These are phyloP conservation scores for Sphaeramia orbicularis DNA, from an alignment of 2,797 vertebrate genomes.

Conservation along the genomic window DNA sequence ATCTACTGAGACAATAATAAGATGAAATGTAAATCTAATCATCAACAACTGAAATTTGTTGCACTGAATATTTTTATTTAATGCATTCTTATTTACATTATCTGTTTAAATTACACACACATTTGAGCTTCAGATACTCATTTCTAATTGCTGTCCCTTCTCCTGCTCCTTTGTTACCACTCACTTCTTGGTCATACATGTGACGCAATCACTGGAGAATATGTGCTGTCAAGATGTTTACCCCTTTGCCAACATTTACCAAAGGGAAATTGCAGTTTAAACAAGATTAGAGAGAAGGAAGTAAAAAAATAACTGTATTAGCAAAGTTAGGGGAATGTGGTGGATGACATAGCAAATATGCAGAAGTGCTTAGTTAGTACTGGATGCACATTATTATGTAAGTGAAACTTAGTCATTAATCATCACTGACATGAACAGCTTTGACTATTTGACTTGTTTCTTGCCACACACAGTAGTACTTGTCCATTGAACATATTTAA, in stretches of 20 bases:
- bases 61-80: slow-evolving; percentile 7
- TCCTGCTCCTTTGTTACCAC: slow-evolving; percentile 21
- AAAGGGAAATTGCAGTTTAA: slow-evolving; percentile 56
- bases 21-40: too few relatives aligned
- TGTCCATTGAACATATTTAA: slow-evolving; percentile 3
- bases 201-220: slow-evolving; percentile 16
- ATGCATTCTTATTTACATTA: slow-evolving; percentile 17
- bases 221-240: slow-evolving; percentile 29
- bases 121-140: slow-evolving; percentile 4
- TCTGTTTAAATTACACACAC: slow-evolving; percentile 15
- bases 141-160: slow-evolving; percentile 1
- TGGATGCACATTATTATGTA: neutral
- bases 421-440: neutral
- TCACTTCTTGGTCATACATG: neutral
- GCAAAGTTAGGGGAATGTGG: slow-evolving; percentile 39
- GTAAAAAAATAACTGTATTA: slow-evolving; percentile 42
- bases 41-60: too few relatives aligned
- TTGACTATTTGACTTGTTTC: neutral
- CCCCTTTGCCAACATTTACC: slow-evolving; percentile 1
- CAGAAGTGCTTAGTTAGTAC: slow-evolving; percentile 14
- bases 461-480: neutral
- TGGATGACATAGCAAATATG: slow-evolving; percentile 63
- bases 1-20: too few relatives aligned
- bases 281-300: slow-evolving; percentile 76
- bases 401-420: neutral